Conservation (phyloP, 92 coral and sea anemone genomes). For the Desmophyllum pertusum region DNA sequence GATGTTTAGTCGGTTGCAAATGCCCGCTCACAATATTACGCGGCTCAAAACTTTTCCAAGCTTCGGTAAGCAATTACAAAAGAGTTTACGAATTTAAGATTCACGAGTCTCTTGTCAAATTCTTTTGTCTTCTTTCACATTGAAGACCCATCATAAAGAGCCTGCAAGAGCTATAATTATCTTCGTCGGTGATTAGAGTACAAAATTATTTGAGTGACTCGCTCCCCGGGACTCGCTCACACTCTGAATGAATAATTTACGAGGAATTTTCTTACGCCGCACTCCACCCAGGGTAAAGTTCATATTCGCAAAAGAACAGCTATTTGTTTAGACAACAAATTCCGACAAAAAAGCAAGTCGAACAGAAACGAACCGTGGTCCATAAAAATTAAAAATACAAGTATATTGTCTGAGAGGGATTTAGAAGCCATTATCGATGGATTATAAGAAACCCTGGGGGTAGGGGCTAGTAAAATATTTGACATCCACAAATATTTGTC, state of each 20-base stretch:
- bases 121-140: slow-evolving; percentile 28
- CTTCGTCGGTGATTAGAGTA: neutral
- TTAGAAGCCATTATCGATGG: neutral
- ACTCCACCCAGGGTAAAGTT: neutral
- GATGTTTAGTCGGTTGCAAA: neutral
- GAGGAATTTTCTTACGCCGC: neutral
- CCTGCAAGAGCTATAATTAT: slow-evolving; percentile 33
- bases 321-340: neutral
- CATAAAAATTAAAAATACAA: neutral
- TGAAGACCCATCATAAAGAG: slow-evolving; percentile 14
- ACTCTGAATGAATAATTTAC: slow-evolving; percentile 4
- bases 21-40: neutral
- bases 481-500: neutral
- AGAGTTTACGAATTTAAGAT: slow-evolving; percentile 23
- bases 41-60: slow-evolving; percentile 19
- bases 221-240: neutral
- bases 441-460: neutral
- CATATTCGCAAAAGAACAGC: neutral
- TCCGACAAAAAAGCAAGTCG: neutral
- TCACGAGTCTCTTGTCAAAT: neutral
- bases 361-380: neutral
- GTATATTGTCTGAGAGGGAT: neutral
- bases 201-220: neutral
- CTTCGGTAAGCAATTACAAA: slow-evolving; percentile 26
- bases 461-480: neutral